Conservation (phyloP, 2,797 vertebrate species). For the Parauchenoglanis punctatus region DNA sequence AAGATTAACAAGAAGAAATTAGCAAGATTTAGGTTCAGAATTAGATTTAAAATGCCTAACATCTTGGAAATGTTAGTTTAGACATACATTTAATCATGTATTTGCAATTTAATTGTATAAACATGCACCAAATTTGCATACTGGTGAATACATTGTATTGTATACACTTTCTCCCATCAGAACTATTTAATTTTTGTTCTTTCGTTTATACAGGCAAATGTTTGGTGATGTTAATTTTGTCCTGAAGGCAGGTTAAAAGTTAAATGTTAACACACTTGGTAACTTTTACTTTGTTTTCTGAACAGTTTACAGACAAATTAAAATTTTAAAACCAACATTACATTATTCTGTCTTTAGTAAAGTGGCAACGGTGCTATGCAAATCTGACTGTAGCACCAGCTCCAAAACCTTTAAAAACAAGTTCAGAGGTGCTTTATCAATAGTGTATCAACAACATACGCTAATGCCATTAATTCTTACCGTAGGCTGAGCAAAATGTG, state of each 20-base stretch:
- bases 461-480: neutral
- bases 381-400: neutral
- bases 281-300: neutral
- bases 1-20: neutral
- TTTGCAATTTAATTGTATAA: neutral
- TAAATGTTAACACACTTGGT: neutral
- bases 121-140: neutral
- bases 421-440: neutral
- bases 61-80: neutral
- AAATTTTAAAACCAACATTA: neutral
- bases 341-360: neutral
- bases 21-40: neutral
- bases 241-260: neutral
- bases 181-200: neutral
- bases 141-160: neutral
- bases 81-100: neutral
- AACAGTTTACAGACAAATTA: neutral
- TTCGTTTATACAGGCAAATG: too few relatives aligned
- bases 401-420: neutral
- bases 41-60: neutral
- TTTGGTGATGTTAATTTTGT: neutral
- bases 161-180: neutral
- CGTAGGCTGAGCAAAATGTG: neutral
- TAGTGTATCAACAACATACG: neutral
- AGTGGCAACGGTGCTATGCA: too few relatives aligned